These are phyloP conservation scores for Henricia sp. DNA, from an alignment of 53 echinoderm and acorn worm species.

Conservation along the genomic window DNA sequence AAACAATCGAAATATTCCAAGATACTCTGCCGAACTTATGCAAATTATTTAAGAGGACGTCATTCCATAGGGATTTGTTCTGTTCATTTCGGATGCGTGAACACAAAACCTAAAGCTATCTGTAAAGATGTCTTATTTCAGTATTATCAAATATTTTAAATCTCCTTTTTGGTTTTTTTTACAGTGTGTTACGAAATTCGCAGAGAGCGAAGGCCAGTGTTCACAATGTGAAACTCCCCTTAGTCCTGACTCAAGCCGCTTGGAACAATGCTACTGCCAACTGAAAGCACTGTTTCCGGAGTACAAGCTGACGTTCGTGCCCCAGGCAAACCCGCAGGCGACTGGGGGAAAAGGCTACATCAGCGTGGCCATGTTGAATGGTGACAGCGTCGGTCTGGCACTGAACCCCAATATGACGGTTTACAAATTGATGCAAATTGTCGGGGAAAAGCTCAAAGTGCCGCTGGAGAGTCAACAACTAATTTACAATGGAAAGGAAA, in stretches of 20 bases:
- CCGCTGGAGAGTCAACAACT: conserved; percentile 53
- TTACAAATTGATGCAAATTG: background rate
- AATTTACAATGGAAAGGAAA: conserved; percentile 54
- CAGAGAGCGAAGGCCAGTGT: conserved; percentile 22
- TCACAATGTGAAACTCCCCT: conserved; percentile 38
- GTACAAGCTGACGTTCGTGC: conserved; percentile 17
- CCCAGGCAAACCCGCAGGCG: background rate
- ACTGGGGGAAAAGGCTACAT: background rate
- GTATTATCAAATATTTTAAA: background rate
- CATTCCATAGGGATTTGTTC: no score
- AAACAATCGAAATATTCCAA: no score
- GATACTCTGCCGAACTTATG: no score
- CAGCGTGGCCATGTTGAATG: conserved; percentile 56
- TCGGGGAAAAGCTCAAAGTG: conserved; percentile 15
- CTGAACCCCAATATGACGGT: conserved; percentile 38
- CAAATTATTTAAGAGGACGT: no score
- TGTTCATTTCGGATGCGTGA: no score
- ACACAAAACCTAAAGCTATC: no score
- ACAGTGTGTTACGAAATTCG: conserved; percentile 47
- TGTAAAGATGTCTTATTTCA: background rate
- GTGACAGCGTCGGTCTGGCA: conserved; percentile 35
- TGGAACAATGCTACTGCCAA: conserved; percentile 28
- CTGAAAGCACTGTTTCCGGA: conserved; percentile 58
- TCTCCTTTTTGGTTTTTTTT: background rate
- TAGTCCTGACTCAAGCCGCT: conserved; percentile 8